phyloP scores from a whole-genome alignment of 2,797 vertebrate genomes.

The Hybognathus amarus region DNA sequence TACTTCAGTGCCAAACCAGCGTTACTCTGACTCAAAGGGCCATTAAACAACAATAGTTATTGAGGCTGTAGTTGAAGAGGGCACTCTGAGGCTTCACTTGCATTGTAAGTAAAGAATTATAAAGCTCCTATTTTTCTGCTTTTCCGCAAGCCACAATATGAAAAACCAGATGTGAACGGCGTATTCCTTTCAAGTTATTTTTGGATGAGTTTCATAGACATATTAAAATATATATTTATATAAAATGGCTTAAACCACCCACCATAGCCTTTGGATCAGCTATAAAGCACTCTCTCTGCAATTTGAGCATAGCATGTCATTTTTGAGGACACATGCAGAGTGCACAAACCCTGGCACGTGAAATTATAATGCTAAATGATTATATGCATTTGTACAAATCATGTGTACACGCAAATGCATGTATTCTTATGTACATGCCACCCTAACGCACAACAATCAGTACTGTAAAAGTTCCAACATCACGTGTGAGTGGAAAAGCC shows the following conservation, averaged over 20 bases:
- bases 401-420: slow-evolving; percentile 20
- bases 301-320: slow-evolving; percentile 62
- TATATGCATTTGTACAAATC: slow-evolving; percentile 25
- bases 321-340: slow-evolving; percentile 52
- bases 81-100: slow-evolving; percentile 47
- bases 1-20: slow-evolving; percentile 17
- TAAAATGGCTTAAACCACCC: slow-evolving; percentile 64
- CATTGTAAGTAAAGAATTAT: slow-evolving; percentile 60
- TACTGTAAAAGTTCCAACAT: neutral
- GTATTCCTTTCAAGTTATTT: slow-evolving; percentile 70
- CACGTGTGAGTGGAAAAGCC: slow-evolving; percentile 14
- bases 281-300: slow-evolving; percentile 62
- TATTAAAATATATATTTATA: slow-evolving; percentile 73
- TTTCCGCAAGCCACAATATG: slow-evolving; percentile 70
- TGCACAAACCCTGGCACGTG: slow-evolving; percentile 28
- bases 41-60: slow-evolving; percentile 55
- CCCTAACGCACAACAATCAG: neutral
- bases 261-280: slow-evolving; percentile 60
- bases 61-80: slow-evolving; percentile 47
- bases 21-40: slow-evolving; percentile 42
- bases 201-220: slow-evolving; percentile 67
- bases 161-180: slow-evolving; percentile 71
- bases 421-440: neutral
- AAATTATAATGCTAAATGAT: slow-evolving; percentile 46
- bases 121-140: slow-evolving; percentile 64